Conservation (phyloP, 1,140 invertebrate genomes). For the Rhopalosiphum padi region DNA sequence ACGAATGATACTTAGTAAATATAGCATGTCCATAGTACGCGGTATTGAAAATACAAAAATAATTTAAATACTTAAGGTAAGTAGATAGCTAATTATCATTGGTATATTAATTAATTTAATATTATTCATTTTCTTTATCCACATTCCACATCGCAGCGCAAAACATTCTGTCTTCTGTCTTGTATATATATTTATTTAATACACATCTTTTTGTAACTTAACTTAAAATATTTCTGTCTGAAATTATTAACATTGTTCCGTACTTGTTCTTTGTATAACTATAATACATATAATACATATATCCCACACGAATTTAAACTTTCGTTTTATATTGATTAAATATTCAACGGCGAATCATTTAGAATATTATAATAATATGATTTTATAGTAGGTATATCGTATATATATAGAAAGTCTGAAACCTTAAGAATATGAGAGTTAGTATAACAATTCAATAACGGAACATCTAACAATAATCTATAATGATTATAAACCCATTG, state of each 20-base stretch:
- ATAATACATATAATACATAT: conserved; percentile 27
- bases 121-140: not conserved
- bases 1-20: not conserved
- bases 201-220: not conserved
- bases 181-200: too few species aligned
- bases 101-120: not conserved
- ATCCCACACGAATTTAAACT: not conserved
- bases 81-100: not conserved
- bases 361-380: not conserved
- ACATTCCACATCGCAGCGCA: not conserved
- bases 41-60: not conserved
- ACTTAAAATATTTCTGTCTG: not conserved
- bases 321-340: conserved; percentile 28
- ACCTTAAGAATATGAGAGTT: not conserved
- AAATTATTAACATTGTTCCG: not conserved
- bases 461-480: too few species aligned
- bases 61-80: not conserved
- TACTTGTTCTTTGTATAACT: not conserved
- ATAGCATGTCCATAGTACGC: not conserved
- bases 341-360: not conserved
- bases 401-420: not conserved
- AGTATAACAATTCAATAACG: too few species aligned
- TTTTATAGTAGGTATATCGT: not conserved
- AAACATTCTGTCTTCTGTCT: not conserved
- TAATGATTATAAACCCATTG: too few species aligned